Base-by-base conservation (phyloP, 2,797 vertebrate species). In the Lacerta agilis region DNA sequence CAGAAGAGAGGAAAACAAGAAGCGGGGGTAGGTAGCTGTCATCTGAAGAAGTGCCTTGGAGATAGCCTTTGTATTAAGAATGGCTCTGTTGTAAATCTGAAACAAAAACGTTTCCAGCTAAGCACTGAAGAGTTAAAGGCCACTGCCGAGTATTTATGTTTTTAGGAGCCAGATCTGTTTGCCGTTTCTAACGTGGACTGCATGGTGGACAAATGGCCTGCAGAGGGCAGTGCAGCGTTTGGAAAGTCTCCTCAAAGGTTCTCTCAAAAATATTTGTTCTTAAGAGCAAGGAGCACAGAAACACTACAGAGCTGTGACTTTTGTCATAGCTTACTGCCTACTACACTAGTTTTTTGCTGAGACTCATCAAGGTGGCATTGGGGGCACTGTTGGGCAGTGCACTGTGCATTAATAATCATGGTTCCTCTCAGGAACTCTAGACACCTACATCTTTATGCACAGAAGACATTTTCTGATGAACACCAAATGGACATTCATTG, bases 151-250 rank as follows among this genome's bases (percentile, higher is more conserved):
- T 93, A 91, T 94, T 90, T 93, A 85, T 86, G 79, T 55, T 86
- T 86, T 23, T 69, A 43, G 49, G 86, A 77, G 83, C 11, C 8
- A 83, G 29, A 66, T 18, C 0, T 0, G 78, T 73, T 66, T 80
- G 82, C 72, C 36, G 23, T 89, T 93, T 71, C 78, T 85, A 6
- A 89, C 86, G 6, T 20, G 33, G 20, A 69, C 67, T 95, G 93
- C 90, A 94, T 0, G 93, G 93, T 91, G 86, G 8, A 61, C 58
- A 3, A 0, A 2, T 80, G 81, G 81, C 93, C 95, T 94, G 94
- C 89, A 95, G 95, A 95, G 95, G 91, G 94, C 95, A 95, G 91
- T 93, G 43, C 92, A 87, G 93, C 92, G 90, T 94, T 96, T 95
- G 87, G 91, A 93, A 95, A 45, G 58, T 41, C 29, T 6, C 38